Percentiles rank a stretch among this genome's conserved stretches.
Conservation (phyloP, 2,888 invertebrate genomes). For the Nymphalis urticae region DNA sequence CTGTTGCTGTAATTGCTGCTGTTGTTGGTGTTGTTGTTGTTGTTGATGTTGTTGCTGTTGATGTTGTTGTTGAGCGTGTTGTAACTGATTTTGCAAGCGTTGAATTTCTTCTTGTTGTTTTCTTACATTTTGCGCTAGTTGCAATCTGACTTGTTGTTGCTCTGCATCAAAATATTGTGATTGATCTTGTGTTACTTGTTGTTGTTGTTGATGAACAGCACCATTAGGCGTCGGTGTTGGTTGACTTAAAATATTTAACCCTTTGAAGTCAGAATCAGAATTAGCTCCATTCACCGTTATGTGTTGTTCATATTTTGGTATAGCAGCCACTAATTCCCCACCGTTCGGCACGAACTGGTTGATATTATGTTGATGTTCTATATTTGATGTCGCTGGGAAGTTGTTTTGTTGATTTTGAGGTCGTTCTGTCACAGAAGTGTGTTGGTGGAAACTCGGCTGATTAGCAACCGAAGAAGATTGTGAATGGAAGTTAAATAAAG, state of each 20-base stretch:
- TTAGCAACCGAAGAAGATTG: slow-evolving; percentile 63
- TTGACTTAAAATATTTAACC: slow-evolving; percentile 53
- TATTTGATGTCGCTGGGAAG: slow-evolving; percentile 56
- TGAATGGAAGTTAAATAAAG: slow-evolving; percentile 68
- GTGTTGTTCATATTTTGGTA: slow-evolving; percentile 91
- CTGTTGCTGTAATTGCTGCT: slow-evolving; percentile 38
- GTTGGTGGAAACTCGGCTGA: slow-evolving; percentile 55
- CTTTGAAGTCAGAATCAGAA: slow-evolving; percentile 54
- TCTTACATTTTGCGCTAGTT: slow-evolving; percentile 73
- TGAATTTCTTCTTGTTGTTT: slow-evolving; percentile 80
- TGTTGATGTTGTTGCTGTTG: slow-evolving; percentile 54
- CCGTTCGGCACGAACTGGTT: slow-evolving; percentile 82
- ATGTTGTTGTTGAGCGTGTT: slow-evolving; percentile 66
- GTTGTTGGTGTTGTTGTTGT: slow-evolving; percentile 56
- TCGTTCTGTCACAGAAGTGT: slow-evolving; percentile 58
- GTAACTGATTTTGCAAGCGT: slow-evolving; percentile 69
- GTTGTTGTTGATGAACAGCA: slow-evolving; percentile 45
- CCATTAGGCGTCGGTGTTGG: slow-evolving; percentile 40
- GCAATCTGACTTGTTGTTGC: slow-evolving; percentile 68
- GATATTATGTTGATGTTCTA: slow-evolving; percentile 71
- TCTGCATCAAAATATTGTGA: slow-evolving; percentile 68
- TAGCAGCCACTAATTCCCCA: slow-evolving; percentile 88
- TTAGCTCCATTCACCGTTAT: slow-evolving; percentile 80
- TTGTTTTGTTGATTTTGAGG: slow-evolving; percentile 51
- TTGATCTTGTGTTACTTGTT: slow-evolving; percentile 44